Base-by-base conservation (phyloP, 2,113 vertebrate genomes). In the Stigmatopora nigra region DNA sequence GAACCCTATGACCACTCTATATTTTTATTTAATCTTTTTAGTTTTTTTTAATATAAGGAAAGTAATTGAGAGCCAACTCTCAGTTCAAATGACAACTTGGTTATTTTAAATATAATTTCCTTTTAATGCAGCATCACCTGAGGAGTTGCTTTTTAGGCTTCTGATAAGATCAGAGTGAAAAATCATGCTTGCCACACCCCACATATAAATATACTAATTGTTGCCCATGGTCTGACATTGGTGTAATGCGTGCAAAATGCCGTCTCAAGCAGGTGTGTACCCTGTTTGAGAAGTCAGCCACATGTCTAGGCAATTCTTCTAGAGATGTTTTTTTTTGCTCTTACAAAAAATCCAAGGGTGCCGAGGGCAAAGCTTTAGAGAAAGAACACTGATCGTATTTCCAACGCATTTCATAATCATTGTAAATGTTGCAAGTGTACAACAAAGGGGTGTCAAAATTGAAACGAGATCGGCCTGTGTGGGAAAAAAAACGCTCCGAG, bases 391-490 rank as follows among this genome's bases (percentile, higher is more conserved):
- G 53, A 79, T 82, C 79, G 19, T 25, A 35, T 89, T 86, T 86
- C 86, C 63, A 75, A 77, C 68, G 65, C 67, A 76, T 86, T 83
- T 85, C 78, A 79, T 84, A 79, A 79, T 70, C 78, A 76, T 59
- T 72, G 73, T 84, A 83, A 76, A 81, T 85, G 79, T 65, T 66
- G 77, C 72, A 67, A 69, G 74, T 63, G 73, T 70, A 82, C 79
- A 84, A 80, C 75, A 75, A 72, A 79, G 81, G 85, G 82, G 72
- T 90, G 87, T 88, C 86, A 89, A 86, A 88, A 80, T 84, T 74
- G 90, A 89, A 90, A 91, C 53, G 61, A 20, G 87, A 91, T 88
- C 88, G 35, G 61, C 59, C 38, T n/a, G 17, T 75, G 66, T 76
- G 80, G 80, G 25, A 31, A 89, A 87, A 89, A 91, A 87, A 71